phyloP scores from a whole-genome alignment of 2,888 invertebrate genomes.

The Ectemnius lituratus region DNA sequence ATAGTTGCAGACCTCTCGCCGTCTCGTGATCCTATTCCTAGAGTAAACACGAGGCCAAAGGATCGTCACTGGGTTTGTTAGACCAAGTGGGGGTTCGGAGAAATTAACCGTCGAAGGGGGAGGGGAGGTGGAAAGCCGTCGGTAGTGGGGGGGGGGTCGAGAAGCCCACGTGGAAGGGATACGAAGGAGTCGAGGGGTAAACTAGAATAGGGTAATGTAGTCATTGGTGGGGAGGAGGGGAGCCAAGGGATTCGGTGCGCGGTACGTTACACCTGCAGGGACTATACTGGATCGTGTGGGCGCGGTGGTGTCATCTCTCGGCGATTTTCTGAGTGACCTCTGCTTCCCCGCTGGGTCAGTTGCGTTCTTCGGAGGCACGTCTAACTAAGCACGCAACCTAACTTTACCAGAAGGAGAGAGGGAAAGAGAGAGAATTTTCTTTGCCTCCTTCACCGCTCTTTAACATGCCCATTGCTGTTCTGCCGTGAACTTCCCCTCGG shows the following conservation, averaged over 20 bases:
- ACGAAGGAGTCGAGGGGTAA: slow-evolving; percentile 21
- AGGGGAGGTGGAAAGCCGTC: slow-evolving; percentile 7
- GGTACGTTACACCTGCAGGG: slow-evolving; percentile 67
- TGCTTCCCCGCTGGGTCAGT: slow-evolving; percentile 45
- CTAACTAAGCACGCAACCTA: slow-evolving; percentile 59
- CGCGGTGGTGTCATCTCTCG: slow-evolving; percentile 76
- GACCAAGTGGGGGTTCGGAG: slow-evolving; percentile 22
- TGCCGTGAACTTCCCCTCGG: slow-evolving; percentile 60
- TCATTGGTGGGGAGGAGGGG: slow-evolving; percentile 33
- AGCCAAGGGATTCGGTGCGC: slow-evolving; percentile 42
- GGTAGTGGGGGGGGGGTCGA: slow-evolving; percentile 2
- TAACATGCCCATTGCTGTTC: slow-evolving; percentile 37
- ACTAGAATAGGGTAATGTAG: slow-evolving; percentile 15
- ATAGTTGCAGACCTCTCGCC: slow-evolving; percentile 36
- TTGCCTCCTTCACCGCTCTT: slow-evolving; percentile 25
- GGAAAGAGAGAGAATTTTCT: slow-evolving; percentile 3
- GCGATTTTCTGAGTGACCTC: slow-evolving; percentile 70
- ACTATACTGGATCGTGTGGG: slow-evolving; percentile 64
- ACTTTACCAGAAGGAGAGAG: slow-evolving; percentile 30
- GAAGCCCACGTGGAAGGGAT: neutral
- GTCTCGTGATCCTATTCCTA: slow-evolving; percentile 47
- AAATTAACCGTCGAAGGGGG: slow-evolving; percentile 24
- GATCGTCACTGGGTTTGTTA: slow-evolving; percentile 34
- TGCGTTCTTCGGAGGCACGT: slow-evolving; percentile 57
- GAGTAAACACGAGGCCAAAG: slow-evolving; percentile 57